Evolutionary conservation across 92 coral and sea anemone species (phyloP), one percentile per base, ranked within the genome.

Genomic region (Anthopleura xanthogrammica): DNA sequence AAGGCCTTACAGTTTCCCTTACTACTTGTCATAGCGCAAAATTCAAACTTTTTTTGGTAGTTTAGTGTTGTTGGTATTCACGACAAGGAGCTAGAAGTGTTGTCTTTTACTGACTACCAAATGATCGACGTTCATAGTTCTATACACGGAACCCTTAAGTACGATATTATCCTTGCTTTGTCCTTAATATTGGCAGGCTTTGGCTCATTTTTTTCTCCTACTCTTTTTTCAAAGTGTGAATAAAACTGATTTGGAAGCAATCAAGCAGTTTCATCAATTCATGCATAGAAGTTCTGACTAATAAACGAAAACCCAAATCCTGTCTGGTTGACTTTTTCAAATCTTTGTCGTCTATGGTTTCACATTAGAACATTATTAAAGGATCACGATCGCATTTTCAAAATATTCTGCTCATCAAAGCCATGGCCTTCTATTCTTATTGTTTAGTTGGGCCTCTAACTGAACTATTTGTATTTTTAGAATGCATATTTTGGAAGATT

Each of bases 31-130:
- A 46, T 12, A 40, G 36, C 56, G 66, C n/a, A 22, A 48, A 81
- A 81, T 68, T 19, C 52, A 40, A 65, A 81, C 65, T 81, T 81
- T 70, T 29, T 81, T 43, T 52, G 75, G 64, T 56, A 81, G 84
- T 81, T 81, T 81, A 81, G 58, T 81, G 84, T 81, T 43, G 84
- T 81, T 81, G 77, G 73, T 52, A 79, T 46, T 56, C 73, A 68
- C 43, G 77, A 2, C 64, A 81, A 70, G 76, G 58, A 80, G 83
- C 70, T 60, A 40, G 65, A 36, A 79, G 20, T 80, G 65, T 42
- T n/a, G 76, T 36, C 83, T 62, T 62, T 62, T 20, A 20, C 70
- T 62, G 74, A 68, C 42, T 68, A 68, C 42, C 42, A 68, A 23
- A 68, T 68, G 41, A 68, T 68, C 74, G 74, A 29, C 10, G 41